phyloP scores from a whole-genome alignment of 2,888 invertebrate species.

The Tineola bisselliella region DNA sequence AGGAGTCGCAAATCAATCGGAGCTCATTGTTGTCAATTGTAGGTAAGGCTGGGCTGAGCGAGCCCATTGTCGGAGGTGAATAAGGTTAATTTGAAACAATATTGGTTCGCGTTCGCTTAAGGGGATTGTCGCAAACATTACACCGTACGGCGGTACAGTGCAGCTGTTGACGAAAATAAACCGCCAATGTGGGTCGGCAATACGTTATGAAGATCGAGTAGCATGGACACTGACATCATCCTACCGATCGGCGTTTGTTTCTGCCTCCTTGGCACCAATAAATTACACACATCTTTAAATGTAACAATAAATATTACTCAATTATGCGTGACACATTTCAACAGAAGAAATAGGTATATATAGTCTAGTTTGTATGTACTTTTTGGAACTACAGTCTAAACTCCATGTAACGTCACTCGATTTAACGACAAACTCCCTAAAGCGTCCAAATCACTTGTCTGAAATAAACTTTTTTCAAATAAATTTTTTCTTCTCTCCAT shows the following conservation, averaged over 20 bases:
- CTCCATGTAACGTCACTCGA: no score
- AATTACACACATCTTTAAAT: not conserved
- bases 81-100: not conserved
- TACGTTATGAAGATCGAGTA: constrained; percentile 29
- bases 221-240: constrained; percentile 25
- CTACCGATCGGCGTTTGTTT: constrained; percentile 16
- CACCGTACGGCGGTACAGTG: not conserved
- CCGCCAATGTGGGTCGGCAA: constrained; percentile 15
- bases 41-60: not conserved
- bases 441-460: no score
- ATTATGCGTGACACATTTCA: constrained; percentile 9
- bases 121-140: not conserved
- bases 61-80: constrained; percentile 3
- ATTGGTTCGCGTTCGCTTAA: not conserved
- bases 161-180: constrained; percentile 29
- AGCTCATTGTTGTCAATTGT: constrained; percentile 5
- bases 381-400: no score
- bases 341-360: not conserved
- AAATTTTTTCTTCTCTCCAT: no score
- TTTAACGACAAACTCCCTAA: no score
- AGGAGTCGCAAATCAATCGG: not conserved
- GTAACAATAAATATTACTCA: constrained; percentile 9
- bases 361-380: not conserved
- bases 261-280: constrained; percentile 12
- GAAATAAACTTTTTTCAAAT: no score